These are phyloP conservation scores for Lasioglossum morio DNA, from an alignment of 2,888 invertebrate genomes.

Conservation along the genomic window DNA sequence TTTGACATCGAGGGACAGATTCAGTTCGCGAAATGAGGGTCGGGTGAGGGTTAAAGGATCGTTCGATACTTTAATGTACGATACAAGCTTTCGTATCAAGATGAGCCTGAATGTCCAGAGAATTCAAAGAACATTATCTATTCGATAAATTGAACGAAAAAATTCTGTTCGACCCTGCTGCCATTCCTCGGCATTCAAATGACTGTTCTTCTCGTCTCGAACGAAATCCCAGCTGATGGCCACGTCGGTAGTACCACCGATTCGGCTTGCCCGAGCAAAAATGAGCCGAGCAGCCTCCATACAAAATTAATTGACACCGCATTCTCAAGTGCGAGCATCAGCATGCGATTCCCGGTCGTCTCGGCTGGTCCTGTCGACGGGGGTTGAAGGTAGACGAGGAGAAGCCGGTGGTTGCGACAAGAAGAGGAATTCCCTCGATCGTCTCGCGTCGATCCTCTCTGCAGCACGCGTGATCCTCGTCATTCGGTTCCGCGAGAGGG, in stretches of 20 bases:
- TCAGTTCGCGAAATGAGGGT: no score
- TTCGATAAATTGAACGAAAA: not conserved
- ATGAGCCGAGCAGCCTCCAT: not conserved
- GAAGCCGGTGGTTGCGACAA: conserved; percentile 18
- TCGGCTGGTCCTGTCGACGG: not conserved
- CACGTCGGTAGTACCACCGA: not conserved
- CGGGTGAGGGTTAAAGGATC: no score
- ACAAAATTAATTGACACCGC: not conserved
- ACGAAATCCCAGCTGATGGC: not conserved
- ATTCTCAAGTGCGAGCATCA: not conserved
- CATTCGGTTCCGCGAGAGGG: not conserved
- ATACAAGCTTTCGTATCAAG: no score
- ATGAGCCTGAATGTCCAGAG: no score
- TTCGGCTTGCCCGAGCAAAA: not conserved
- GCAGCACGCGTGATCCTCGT: not conserved
- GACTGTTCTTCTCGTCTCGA: not conserved
- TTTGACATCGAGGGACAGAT: no score
- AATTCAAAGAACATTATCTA: no score
- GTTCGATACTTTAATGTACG: no score
- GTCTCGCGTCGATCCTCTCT: conserved; percentile 3
- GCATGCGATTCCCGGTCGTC: not conserved
- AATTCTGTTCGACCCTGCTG: not conserved
- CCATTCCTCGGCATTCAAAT: not conserved
- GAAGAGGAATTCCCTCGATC: conserved; percentile 48
- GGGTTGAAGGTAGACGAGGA: not conserved